Evolutionary conservation across 2,113 vertebrate genomes (phyloP).

Genomic region (Girardinichthys multiradiatus): DNA sequence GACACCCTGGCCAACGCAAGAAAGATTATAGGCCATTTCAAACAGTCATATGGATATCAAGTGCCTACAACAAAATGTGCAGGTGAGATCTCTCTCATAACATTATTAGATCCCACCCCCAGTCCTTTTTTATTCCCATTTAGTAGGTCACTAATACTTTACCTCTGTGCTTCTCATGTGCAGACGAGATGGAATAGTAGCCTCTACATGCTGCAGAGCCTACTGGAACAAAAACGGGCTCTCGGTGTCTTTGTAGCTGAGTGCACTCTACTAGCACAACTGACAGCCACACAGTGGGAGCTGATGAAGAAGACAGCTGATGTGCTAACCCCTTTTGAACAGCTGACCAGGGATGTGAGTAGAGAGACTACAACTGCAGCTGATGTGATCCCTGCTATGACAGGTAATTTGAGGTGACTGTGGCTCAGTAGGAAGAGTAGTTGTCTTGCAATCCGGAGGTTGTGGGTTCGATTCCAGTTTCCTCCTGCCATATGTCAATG

Average conservation of each 20-base stretch:
- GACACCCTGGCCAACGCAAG: background rate
- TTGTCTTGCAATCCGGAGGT: no score
- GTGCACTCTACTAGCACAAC: background rate
- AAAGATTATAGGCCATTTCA: background rate
- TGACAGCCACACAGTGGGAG: background rate
- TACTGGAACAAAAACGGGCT: background rate
- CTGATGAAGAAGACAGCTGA: constrained; percentile 4
- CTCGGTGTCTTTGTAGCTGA: background rate
- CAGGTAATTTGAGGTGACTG: constrained; percentile 4
- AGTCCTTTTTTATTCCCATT: no score
- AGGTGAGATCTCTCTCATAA: constrained; percentile 1
- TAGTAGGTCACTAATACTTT: background rate
- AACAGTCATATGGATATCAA: no score
- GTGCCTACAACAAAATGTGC: no score
- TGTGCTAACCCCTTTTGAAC: background rate
- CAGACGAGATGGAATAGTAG: constrained; percentile 2
- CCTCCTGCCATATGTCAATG: no score
- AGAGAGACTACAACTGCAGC: constrained; percentile 7
- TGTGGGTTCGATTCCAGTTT: no score
- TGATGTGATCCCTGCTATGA: constrained; percentile 6
- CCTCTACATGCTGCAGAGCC: constrained; percentile 6
- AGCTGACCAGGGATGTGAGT: constrained; percentile 2
- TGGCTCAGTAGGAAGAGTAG: no score
- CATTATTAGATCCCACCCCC: no score
- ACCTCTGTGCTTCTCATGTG: background rate